A percentile compares a stretch with the other conserved stretches of the same genome.
Evolutionary conservation across 53 echinoderm and acorn worm genomes (phyloP).

Genomic region (Antedon mediterranea): DNA sequence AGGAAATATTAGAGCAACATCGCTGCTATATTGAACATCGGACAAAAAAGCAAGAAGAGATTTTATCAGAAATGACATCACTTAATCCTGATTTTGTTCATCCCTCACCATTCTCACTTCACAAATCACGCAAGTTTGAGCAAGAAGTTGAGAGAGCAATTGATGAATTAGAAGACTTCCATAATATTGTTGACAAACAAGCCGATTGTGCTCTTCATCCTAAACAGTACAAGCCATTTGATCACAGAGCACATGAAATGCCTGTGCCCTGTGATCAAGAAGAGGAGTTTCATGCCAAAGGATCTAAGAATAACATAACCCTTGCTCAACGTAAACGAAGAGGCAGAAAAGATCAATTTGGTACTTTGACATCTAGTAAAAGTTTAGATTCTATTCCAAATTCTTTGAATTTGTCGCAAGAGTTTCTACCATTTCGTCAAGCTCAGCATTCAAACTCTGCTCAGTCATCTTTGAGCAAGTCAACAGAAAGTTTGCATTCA

Average conservation of each 20-base stretch:
- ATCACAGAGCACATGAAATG: slow-evolving; percentile 42
- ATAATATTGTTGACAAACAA: slow-evolving; percentile 42
- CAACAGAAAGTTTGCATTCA: not conserved
- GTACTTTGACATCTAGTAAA: slow-evolving; percentile 4
- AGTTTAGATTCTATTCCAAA: slow-evolving; percentile 1
- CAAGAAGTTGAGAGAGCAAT: slow-evolving; percentile 48
- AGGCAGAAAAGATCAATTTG: slow-evolving; percentile 40
- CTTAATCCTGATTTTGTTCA: not conserved
- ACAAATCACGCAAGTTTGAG: not conserved
- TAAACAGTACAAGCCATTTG: slow-evolving; percentile 30
- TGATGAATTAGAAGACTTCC: slow-evolving; percentile 43
- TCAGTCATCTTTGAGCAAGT: not conserved
- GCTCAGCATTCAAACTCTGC: slow-evolving; percentile 22
- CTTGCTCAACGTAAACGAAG: slow-evolving; percentile 38
- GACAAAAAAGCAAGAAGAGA: not conserved
- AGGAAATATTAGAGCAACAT: not conserved
- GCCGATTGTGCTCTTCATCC: slow-evolving; percentile 35
- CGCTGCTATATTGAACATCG: not conserved
- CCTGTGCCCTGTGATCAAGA: slow-evolving; percentile 21
- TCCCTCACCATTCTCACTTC: not conserved
- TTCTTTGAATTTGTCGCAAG: slow-evolving; percentile 24
- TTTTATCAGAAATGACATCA: not conserved
- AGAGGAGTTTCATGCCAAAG: slow-evolving; percentile 7
- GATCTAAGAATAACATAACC: slow-evolving; percentile 11
- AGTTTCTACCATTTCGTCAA: slow-evolving; percentile 41